phyloP scores from a whole-genome alignment of 2,888 invertebrate species.

The Rhopalosiphum nymphaeae region DNA sequence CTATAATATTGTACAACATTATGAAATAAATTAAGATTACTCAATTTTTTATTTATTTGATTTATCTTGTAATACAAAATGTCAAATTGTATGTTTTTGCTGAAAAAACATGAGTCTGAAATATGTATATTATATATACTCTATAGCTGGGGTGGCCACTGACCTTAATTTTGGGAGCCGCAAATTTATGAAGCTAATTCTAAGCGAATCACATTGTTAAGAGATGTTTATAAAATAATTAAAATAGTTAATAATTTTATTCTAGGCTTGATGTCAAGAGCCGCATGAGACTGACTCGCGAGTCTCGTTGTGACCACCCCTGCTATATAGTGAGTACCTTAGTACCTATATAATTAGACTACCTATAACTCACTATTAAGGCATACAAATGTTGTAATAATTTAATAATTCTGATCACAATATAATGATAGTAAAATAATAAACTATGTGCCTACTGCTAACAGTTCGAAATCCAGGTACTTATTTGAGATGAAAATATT shows the following conservation, averaged over 20 bases:
- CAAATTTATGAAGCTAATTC: no score
- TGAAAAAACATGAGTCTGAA: neutral
- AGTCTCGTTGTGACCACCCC: no score
- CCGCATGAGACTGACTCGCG: no score
- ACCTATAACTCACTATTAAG: neutral
- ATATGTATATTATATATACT: neutral
- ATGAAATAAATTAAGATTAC: neutral
- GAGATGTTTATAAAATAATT: no score
- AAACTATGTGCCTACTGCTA: neutral
- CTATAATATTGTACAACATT: neutral
- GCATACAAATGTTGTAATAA: neutral
- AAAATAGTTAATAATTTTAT: no score
- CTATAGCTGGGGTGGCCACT: no score
- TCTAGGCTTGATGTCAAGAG: no score
- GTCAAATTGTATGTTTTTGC: neutral
- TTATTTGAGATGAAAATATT: neutral
- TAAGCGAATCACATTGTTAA: no score
- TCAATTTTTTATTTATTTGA: neutral
- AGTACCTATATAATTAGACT: neutral
- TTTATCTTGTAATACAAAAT: neutral
- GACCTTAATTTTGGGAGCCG: no score
- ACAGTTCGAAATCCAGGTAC: neutral
- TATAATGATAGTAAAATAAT: neutral
- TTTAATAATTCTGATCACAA: neutral
- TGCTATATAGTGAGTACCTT: neutral